A percentile compares a stretch with the other conserved stretches of the same genome.
Evolutionary conservation across 2,797 vertebrate genomes (phyloP).

Genomic region (Enteromius trimaculatus): DNA sequence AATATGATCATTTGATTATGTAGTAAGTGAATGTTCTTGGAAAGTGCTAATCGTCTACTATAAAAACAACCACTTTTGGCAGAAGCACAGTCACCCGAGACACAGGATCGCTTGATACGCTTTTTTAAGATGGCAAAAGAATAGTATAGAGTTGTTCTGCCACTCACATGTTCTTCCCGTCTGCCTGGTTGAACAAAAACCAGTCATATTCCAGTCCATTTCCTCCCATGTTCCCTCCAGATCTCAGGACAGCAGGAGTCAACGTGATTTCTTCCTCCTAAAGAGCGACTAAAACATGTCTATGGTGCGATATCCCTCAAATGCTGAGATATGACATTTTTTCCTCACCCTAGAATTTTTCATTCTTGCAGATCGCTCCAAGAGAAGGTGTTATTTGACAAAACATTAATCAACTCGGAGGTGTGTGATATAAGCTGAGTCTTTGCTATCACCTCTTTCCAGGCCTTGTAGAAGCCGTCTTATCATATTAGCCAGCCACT

Average conservation of each 20-base stretch:
- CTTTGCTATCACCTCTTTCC: slow-evolving; percentile 75
- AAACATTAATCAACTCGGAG: slow-evolving; percentile 65
- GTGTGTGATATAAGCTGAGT: slow-evolving; percentile 79
- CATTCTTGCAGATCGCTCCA: slow-evolving; percentile 67
- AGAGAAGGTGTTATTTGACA: slow-evolving; percentile 73
- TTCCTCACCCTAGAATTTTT: slow-evolving; percentile 65
- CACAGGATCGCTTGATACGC: neutral
- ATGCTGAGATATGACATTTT: slow-evolving; percentile 69
- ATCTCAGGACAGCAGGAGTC: slow-evolving; percentile 10
- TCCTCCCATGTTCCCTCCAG: slow-evolving; percentile 15
- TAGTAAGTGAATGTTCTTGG: neutral
- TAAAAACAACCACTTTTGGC: slow-evolving; percentile 14
- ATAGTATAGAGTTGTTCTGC: neutral
- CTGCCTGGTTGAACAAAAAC: neutral
- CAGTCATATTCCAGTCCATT: slow-evolving; percentile 27
- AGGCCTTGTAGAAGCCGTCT: slow-evolving; percentile 73
- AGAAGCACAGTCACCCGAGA: neutral
- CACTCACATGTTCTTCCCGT: neutral
- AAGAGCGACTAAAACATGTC: slow-evolving; percentile 46
- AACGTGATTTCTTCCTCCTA: neutral
- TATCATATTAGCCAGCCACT: slow-evolving; percentile 73
- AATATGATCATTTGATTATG: neutral
- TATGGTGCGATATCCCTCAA: slow-evolving; percentile 67
- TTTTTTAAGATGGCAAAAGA: slow-evolving; percentile 2
- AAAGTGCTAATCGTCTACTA: slow-evolving; percentile 16